These are phyloP conservation scores for Cavia aperea DNA, from an alignment of 2,113 vertebrate genomes.

Conservation along the genomic window DNA sequence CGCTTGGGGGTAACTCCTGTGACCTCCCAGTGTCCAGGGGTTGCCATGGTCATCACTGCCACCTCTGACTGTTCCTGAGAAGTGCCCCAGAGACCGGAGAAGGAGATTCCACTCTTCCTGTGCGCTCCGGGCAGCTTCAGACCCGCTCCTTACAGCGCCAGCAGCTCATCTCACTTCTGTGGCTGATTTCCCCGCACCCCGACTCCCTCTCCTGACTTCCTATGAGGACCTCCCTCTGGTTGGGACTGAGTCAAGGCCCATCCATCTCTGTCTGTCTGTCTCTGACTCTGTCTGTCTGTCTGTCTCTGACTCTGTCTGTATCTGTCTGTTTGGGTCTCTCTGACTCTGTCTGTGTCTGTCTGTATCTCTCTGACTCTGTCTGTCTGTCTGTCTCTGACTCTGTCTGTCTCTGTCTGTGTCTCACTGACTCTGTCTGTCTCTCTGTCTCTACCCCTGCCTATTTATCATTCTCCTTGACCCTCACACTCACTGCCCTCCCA, in stretches of 20 bases:
- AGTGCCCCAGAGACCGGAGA: neutral
- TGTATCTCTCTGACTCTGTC: no score
- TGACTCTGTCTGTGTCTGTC: no score
- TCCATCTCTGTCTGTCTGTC: no score
- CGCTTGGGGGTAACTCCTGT: no score
- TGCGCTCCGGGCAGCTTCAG: neutral
- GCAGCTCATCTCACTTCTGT: neutral
- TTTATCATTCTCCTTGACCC: neutral
- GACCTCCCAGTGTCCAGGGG: no score
- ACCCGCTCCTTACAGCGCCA: neutral
- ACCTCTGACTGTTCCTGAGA: neutral
- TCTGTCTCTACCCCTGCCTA: neutral
- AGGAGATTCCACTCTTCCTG: neutral
- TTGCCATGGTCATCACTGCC: accelerated
- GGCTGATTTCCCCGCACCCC: accelerated
- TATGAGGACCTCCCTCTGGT: neutral
- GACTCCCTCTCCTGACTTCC: neutral
- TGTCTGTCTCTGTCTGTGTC: no score
- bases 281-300: no score
- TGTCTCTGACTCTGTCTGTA: no score
- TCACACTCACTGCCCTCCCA: neutral
- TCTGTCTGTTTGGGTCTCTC: no score
- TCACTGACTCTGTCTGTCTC: neutral
- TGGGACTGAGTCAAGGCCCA: neutral
- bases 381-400: no score